Evolutionary conservation across 2,888 invertebrate genomes (phyloP), one percentile per base, ranked within the genome.

Genomic region (Euspilapteryx auroguttella): DNA sequence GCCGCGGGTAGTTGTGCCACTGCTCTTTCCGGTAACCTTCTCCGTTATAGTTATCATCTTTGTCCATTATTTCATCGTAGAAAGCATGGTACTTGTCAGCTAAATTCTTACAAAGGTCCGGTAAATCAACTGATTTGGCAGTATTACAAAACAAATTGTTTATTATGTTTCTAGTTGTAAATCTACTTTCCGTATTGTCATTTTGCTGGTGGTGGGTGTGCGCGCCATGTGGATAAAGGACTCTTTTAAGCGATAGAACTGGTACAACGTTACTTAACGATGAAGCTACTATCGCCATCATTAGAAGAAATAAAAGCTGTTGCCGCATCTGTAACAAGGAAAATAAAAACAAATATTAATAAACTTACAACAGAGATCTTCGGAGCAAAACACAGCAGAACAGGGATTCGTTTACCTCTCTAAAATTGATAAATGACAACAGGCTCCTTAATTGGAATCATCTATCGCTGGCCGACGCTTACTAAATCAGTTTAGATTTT

Each of bases 1-100:
- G 68, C 29, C 66, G 49, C 2, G 71, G 69, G 35, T 71, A 71
- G 40, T 68, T 65, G 32, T 63, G 68, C 69, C 66, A 66, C 41
- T 65, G 65, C 37, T 69, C 58, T 54, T 62, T 55, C 22, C 62
- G 45, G 33, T 53, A 62, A n/a, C 63, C 64, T 34, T 68, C 52
- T 2, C 55, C 56, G 20, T 58, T 52, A 28, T 56, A 52, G 34
- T 49, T 49, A 14, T 55, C 47, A 23, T 52, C 45, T 33, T 51
- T 50, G 31, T 41, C 46, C 21, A 50, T 39, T 32, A 41, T 50
- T 13, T 36, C 28, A 25, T 23, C 8, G 12, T 17, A 47, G 42
- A 34, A 31, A 37, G 53, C 44, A 49, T 52, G 48, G 45, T 48
- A 38, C 33, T 35, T 25, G 32, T 40, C 40, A 32, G 35, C 27